These are phyloP conservation scores for Hydropsyche tenuis DNA, from an alignment of 1,140 invertebrate species.

Conservation along the genomic window DNA sequence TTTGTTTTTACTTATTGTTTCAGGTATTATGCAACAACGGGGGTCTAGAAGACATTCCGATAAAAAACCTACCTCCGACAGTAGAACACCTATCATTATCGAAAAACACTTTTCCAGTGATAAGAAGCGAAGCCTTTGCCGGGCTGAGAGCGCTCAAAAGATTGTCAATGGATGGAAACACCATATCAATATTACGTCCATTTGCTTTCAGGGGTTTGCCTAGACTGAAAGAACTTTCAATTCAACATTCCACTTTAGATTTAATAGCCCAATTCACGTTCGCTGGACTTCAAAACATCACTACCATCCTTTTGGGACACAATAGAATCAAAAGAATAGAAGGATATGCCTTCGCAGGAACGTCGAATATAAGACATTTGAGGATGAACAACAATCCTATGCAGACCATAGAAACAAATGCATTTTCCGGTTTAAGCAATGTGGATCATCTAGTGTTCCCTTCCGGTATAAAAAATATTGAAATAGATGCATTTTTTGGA, in stretches of 20 bases:
- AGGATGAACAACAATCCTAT: slow-evolving; percentile 79
- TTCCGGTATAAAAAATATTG: slow-evolving; percentile 76
- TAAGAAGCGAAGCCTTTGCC: slow-evolving; percentile 79
- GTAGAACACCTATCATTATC: slow-evolving; percentile 83
- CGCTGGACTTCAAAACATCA: slow-evolving; percentile 81
- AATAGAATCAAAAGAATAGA: slow-evolving; percentile 81
- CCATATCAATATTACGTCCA: slow-evolving; percentile 76
- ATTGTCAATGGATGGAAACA: slow-evolving; percentile 79
- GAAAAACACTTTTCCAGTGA: slow-evolving; percentile 78
- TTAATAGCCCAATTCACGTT: slow-evolving; percentile 81
- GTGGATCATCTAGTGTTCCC: slow-evolving; percentile 78
- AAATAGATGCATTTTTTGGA: slow-evolving; percentile 79
- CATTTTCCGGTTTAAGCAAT: slow-evolving; percentile 82
- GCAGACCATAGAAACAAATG: slow-evolving; percentile 74
- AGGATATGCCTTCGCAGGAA: slow-evolving; percentile 81
- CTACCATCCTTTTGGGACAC: slow-evolving; percentile 74
- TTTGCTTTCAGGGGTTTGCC: slow-evolving; percentile 83
- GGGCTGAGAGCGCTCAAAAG: slow-evolving; percentile 74
- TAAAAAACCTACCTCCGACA: slow-evolving; percentile 70
- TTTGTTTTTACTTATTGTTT: slow-evolving; percentile 4
- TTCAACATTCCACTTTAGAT: slow-evolving; percentile 79
- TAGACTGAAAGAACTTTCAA: slow-evolving; percentile 76
- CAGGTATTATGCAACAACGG: slow-evolving; percentile 87
- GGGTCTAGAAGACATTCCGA: slow-evolving; percentile 77
- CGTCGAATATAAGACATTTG: slow-evolving; percentile 77